Base-by-base conservation (phyloP, 1,140 invertebrate species). In the Drosophila littoralis region DNA sequence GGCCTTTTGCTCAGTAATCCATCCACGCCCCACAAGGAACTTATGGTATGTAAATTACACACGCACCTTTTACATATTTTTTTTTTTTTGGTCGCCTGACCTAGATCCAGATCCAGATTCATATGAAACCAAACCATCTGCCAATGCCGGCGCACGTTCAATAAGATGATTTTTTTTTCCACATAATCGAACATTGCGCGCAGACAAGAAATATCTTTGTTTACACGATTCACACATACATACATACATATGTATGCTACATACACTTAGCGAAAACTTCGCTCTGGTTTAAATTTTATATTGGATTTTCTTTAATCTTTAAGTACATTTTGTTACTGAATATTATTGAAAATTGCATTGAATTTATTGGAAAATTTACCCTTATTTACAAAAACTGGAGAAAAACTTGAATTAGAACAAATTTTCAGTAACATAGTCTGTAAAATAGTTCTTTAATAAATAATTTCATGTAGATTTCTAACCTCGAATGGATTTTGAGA, bases 21-120 rank as follows among this genome's bases (percentile, higher is more conserved):
- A 64, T 79, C 74, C 42, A 91, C 90, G 48, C 90, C 90, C n/a
- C 77, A 79, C 65, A 91, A 90, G 82, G 90, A 91, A 55, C 73
- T 91, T 40, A 66, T 91, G 90, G 90, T 84, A 84, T 79, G 84
- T 86, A 77, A 60, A 63, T 79, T 45, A 15, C 48, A 45, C 42
- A 48, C 57, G 68, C 48, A 51, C 55, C 40, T 17, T 13, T 51
- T 45, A 15, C 51, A 17, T n/a, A n/a, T 3, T 2, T 2, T 28
- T 28, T 28, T 45, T 48, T 48, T 71, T 52, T 59, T 67, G 8
- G 45, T 33, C 40, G 38, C 52, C 28, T 88, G 83, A 88, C 84
- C 83, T 77, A 89, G 48, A 79, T 88, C 13, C 40, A 89, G 48
- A 79, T 88, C 13, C 40, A 68, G 70, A 59, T 22, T 59, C 35